Base-by-base conservation (phyloP, 2,113 vertebrate genomes). In the Tupaia chinensis region DNA sequence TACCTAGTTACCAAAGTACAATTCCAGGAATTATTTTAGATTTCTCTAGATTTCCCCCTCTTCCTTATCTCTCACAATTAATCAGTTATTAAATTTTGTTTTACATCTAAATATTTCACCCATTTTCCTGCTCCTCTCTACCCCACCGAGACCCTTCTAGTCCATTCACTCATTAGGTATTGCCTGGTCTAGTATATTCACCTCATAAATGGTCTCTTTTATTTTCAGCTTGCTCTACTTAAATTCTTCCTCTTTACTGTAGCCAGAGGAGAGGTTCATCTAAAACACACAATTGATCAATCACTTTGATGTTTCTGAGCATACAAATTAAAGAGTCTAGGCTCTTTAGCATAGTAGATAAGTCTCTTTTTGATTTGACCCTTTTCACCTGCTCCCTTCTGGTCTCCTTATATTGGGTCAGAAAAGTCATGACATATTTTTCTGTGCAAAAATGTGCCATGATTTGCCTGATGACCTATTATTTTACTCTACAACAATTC, bases 401-500 rank as follows among this genome's bases (percentile, higher is more conserved):
- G 7, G 0, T 81, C 23, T 32, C 17, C 34, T 95, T 90, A 14
- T 34, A 72, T 44, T 44, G 44, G 44, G 44, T 44, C 44, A 44
- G 44, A 44, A 44, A 44, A 44, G 44, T 44, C 44, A 44, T 44
- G 44, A 44, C 44, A 5, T 44, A 44, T 44, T 44, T 44, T 44
- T 44, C 44, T 44, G 44, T 44, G 44, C 44, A 44, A 44, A 44
- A 44, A 44, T 44, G 44, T 44, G 44, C 44, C 44, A 44, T 44
- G 44, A 44, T 44, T 44, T 44, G 44, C 44, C 44, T 44, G 44
- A 44, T 44, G 44, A 44, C 44, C 5, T 44, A 44, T 44, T 44
- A 44, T 76, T 97, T 90, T 89, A 80, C 78, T 94, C 53, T 86
- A 65, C 32, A 97, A 34, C 25, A 90, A 70, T 94, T 89, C 19